Conservation (phyloP, 2,797 vertebrate species). For the Protonibea diacanthus region DNA sequence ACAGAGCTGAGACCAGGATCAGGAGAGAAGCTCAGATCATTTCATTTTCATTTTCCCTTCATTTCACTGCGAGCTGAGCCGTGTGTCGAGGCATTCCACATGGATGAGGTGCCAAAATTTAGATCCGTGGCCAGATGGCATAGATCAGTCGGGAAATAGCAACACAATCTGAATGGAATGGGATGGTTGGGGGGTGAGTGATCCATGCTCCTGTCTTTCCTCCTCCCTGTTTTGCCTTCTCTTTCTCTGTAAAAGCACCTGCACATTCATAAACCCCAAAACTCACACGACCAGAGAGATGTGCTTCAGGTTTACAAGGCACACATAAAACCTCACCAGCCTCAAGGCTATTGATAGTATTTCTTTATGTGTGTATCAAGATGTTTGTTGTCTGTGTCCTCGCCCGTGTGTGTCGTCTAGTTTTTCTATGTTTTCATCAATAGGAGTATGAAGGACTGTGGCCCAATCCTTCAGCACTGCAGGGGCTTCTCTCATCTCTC, state of each 20-base stretch:
- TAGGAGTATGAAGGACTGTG: slow-evolving; percentile 65
- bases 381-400: slow-evolving; percentile 44
- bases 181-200: slow-evolving; percentile 55
- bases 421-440: slow-evolving; percentile 63
- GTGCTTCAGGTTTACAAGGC: slow-evolving; percentile 39
- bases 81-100: slow-evolving; percentile 69
- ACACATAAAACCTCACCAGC: slow-evolving; percentile 35
- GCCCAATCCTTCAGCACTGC: slow-evolving; percentile 69
- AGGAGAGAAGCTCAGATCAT: slow-evolving; percentile 79
- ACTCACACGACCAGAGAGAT: slow-evolving; percentile 25
- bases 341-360: slow-evolving; percentile 47
- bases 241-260: slow-evolving; percentile 14
- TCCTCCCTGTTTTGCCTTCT: background rate
- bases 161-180: slow-evolving; percentile 67
- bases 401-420: slow-evolving; percentile 21
- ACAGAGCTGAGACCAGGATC: slow-evolving; percentile 78
- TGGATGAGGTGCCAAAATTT: slow-evolving; percentile 71
- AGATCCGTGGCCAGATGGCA: slow-evolving; percentile 78
- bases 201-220: slow-evolving; percentile 41
- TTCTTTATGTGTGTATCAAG: slow-evolving; percentile 41
- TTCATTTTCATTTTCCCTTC: slow-evolving; percentile 84
- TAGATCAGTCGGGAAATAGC: slow-evolving; percentile 76
- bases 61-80: slow-evolving; percentile 69
- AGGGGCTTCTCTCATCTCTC: slow-evolving; percentile 72
- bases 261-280: slow-evolving; percentile 49